These are phyloP conservation scores for Cylas formicarius DNA, from an alignment of 1,140 invertebrate genomes.

Conservation along the genomic window DNA sequence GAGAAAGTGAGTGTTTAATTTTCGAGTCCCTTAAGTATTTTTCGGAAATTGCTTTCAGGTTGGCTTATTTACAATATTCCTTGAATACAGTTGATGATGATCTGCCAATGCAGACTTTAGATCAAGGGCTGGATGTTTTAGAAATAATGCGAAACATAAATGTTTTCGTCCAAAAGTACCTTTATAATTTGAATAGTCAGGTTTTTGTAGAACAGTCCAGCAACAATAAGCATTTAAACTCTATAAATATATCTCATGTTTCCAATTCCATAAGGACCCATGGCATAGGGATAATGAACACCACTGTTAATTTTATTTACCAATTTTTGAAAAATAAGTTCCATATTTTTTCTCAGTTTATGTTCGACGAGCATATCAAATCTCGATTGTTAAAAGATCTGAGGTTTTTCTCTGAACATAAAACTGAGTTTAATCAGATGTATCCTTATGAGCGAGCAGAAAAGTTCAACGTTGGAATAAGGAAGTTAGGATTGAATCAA, in stretches of 20 bases:
- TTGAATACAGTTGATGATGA: constrained; percentile 81
- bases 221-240: constrained; percentile 92
- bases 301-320: constrained; percentile 95
- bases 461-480: constrained; percentile 88
- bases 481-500: constrained; percentile 76
- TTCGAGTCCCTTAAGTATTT: constrained; percentile 6
- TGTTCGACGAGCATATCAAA: constrained; percentile 98
- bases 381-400: constrained; percentile 88
- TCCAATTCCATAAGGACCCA: constrained; percentile 97
- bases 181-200: constrained; percentile 97
- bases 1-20: constrained; percentile 52
- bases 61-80: constrained; percentile 81
- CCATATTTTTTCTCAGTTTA: constrained; percentile 92
- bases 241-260: constrained; percentile 91
- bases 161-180: constrained; percentile 87
- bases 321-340: constrained; percentile 94
- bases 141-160: constrained; percentile 97
- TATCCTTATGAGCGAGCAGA: constrained; percentile 88
- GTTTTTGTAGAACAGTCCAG: constrained; percentile 90
- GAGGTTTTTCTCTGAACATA: constrained; percentile 60
- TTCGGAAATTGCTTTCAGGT: constrained; percentile 30
- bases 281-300: constrained; percentile 96
- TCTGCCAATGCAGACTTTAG: constrained; percentile 91
- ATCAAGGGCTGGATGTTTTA: constrained; percentile 96
- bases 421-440: constrained; percentile 49